phyloP scores from a whole-genome alignment of 2,113 vertebrate species.

The Microcebus jonahi region DNA sequence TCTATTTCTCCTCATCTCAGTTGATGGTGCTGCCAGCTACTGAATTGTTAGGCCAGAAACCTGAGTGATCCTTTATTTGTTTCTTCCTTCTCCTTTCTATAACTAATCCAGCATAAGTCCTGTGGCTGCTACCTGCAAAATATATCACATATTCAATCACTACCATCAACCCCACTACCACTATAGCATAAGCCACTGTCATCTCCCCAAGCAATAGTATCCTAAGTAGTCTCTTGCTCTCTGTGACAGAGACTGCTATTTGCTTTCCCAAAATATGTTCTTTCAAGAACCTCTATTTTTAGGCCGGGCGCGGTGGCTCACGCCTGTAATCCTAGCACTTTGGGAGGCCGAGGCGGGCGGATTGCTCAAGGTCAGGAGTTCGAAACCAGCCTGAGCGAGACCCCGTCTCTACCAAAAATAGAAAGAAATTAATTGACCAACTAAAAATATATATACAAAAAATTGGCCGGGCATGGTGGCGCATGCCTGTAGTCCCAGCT shows the following conservation, averaged over 20 bases:
- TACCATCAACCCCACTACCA: background rate
- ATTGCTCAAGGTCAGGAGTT: too few relatives aligned
- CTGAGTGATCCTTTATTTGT: background rate
- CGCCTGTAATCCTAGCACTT: too few relatives aligned
- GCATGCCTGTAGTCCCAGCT: too few relatives aligned
- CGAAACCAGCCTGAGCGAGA: too few relatives aligned
- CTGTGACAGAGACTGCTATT: background rate
- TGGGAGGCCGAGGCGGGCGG: too few relatives aligned
- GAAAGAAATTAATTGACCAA: too few relatives aligned
- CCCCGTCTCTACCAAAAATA: too few relatives aligned
- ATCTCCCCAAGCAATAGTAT: background rate
- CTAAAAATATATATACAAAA: too few relatives aligned
- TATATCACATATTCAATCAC: background rate
- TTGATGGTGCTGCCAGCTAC: background rate
- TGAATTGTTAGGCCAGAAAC: background rate
- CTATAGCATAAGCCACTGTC: background rate
- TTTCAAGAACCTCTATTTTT: background rate
- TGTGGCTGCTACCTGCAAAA: constrained; percentile 1
- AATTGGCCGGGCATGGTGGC: too few relatives aligned
- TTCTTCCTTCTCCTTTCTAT: background rate
- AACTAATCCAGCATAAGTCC: background rate
- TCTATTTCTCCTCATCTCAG: background rate
- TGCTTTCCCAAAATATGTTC: background rate
- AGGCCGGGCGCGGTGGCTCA: too few relatives aligned
- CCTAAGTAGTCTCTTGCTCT: background rate